Evolutionary conservation across 2,797 vertebrate species (phyloP), one percentile per base, ranked within the genome.

Genomic region (Pitangus sulphuratus): DNA sequence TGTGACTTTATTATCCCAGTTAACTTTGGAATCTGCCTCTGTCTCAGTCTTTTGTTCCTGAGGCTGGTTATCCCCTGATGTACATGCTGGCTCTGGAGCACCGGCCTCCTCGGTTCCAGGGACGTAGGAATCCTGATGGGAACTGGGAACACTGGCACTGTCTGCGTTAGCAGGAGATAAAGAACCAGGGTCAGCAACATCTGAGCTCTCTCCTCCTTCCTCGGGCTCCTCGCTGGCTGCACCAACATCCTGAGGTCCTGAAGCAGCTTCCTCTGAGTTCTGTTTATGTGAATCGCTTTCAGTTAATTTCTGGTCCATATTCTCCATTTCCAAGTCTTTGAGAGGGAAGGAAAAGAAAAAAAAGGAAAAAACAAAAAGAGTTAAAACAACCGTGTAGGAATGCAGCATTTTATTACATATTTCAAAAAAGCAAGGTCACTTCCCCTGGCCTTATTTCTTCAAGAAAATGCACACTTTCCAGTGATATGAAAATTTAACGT

Each of bases 291-390:
- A 97, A 60, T 98, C 97, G 1, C 97, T 97, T 91, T 98, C 98
- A 70, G 97, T 79, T 61, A 95, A 91, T n/a, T 97, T 97, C 47
- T 97, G 98, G 45, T 98, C 98, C 95, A 94, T 96, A 81, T 65
- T 97, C 86, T 98, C 98, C 87, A 96, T 85, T 93, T 98, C 98
- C 69, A 98, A 94, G 97, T 98, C 98, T 98, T 97, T 53, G 26
- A 76, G 66, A 66, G 33, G 47, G 33, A 40, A 90, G 30, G 60
- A 62, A 68, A 61, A 12, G 54, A 87, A 92, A 17, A 51, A 9
- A 10, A 12, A 20, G 8, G 18, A 4, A 39, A 44, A 51, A 15
- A 48, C 16, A 50, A 50, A 28, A 50, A 28, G 28, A 26, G n/a
- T 28, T 93, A 62, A 48, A 66, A 65, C 45, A 26, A 33, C 15